Evolutionary conservation across 2,888 invertebrate species (phyloP), one percentile per base, ranked within the genome.

Genomic region (Patella pellucida): DNA sequence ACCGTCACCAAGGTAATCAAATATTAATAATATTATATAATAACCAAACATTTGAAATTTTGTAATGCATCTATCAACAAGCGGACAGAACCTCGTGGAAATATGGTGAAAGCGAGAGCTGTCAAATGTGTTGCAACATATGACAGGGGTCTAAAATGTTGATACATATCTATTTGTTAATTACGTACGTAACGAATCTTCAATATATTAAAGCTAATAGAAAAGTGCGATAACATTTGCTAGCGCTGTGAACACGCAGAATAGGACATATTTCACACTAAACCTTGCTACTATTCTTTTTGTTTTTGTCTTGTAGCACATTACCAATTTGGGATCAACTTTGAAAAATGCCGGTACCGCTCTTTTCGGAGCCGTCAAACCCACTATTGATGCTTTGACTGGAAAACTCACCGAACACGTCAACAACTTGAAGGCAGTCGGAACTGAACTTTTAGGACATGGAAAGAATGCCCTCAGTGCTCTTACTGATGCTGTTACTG

Each of bases 381-480:
- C 74, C 27, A 16, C 51, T 56, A 68, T 69, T 69, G 69, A 69
- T 69, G 19, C 52, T 7, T 69, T 74, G 69, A 69, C 51, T 11
- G 41, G 41, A 14, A 52, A 74, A 41, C 74, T 74, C 69, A 41
- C 52, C 31, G 70, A 14, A 7, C 71, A 74, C 51, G n/a, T 74
- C 19, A 31, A 71, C 41, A 62, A 54, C 50, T 62, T 74, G 50
- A 74, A 74, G 31, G 31, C 71, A 27, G 67, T 52, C 12, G 70
- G 54, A 41, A 50, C 74, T n/a, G 62, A 52, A 9, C 74, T 74
- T 27, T 52, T 74, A 1, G 70, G 70, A 52, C 73, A 73, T 50
- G 73, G 73, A 51, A 50, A 73, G 73, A 68, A 73, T 27, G 73
- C 73, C 51, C 16, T 73, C 41, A 50, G 50, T 23, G 73, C 69